These are phyloP conservation scores for Hypolimnas misippus DNA, from an alignment of 2,888 invertebrate species.

Conservation along the genomic window DNA sequence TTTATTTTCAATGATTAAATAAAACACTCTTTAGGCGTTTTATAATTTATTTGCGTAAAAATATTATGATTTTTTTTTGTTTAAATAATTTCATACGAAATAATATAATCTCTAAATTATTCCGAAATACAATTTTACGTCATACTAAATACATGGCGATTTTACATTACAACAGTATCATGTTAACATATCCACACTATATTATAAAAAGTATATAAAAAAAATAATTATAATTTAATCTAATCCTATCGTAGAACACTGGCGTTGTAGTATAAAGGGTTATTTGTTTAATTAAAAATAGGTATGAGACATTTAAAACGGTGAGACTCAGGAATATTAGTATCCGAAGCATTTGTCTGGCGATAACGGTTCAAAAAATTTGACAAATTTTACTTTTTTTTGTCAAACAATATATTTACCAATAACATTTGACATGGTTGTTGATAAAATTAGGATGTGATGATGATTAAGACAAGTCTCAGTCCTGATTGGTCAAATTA, in stretches of 20 bases:
- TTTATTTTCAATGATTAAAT: too few relatives aligned
- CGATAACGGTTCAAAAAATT: too few relatives aligned
- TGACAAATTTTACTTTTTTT: too few relatives aligned
- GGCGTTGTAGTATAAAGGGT: background rate
- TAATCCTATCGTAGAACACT: background rate
- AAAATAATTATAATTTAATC: background rate
- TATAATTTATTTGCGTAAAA: constrained; percentile 64
- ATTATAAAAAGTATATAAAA: constrained; percentile 5
- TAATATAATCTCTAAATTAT: constrained; percentile 50
- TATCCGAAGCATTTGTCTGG: too few relatives aligned
- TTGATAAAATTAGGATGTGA: too few relatives aligned
- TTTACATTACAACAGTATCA: constrained; percentile 6
- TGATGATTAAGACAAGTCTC: too few relatives aligned
- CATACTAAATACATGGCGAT: constrained; percentile 29
- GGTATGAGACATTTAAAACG: too few relatives aligned
- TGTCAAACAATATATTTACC: too few relatives aligned
- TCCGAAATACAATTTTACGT: constrained; percentile 46
- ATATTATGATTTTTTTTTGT: constrained; percentile 51
- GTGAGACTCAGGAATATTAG: too few relatives aligned
- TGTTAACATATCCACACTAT: background rate
- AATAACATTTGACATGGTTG: too few relatives aligned
- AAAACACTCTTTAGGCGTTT: constrained; percentile 31
- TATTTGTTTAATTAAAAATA: background rate
- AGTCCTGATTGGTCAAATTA: too few relatives aligned
- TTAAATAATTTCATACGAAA: constrained; percentile 56